Base-by-base conservation (phyloP, 2,797 vertebrate species). In the Squalus acanthias region DNA sequence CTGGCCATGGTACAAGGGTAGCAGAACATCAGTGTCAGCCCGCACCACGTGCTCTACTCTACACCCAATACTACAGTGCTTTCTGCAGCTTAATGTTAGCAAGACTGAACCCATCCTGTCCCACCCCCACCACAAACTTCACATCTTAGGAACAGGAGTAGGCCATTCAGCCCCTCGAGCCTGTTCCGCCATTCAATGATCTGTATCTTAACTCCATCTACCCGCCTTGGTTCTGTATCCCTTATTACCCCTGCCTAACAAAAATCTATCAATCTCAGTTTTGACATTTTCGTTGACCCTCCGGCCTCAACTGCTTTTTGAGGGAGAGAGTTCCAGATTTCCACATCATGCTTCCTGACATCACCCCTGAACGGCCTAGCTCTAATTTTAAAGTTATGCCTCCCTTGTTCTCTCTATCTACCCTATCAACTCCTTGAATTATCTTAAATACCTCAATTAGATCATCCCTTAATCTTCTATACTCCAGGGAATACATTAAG, bases 1-100 rank as follows among this genome's bases (percentile, higher is more conserved):
- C 99, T 99, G 98, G 96, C 96, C 50, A 53, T 1, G 50, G 0
- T 29, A 53, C 6, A 91, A 50, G 79, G 50, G 88, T 20, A 82
- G 60, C n/a, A 65, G 72, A 60, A 85, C 10, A 10, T 96, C 93
- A 95, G 67, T 46, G 63, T 5, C 65, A 39, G 87, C 3, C 79
- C 15, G 46, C 10, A 85, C 39, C 6, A 7, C 4, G 15, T 63
- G 88, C 13, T 60, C 57, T 29, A 12, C 29, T 89, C 87, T 13
- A 60, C 29, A 91, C 1, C 13, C 60, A n/a, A 20, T 17, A 20
- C 33, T 60, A 65, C 89, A 92, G 60, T 17, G 33, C 33, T 65
- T 65, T 92, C 89, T 89, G 60, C 60, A 92, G 29, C 33, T 92
- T 67, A 65, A 39, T 22, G 13, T 65, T 39, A 65, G 60, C 89